Conservation (phyloP, 2,797 vertebrate genomes). For the Carduelis carduelis region DNA sequence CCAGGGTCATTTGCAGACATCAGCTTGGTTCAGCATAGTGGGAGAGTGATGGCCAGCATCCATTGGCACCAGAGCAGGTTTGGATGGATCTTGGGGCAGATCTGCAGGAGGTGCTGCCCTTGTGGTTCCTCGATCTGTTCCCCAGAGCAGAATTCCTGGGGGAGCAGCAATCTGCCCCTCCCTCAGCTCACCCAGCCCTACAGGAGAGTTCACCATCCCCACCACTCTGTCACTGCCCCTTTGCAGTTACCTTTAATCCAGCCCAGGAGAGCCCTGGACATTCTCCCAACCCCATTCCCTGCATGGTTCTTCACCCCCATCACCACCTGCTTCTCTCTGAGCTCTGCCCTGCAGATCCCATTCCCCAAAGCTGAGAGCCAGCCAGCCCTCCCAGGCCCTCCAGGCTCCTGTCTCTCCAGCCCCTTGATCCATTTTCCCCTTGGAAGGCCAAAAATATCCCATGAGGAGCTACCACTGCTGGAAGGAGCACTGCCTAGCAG, state of each 20-base stretch:
- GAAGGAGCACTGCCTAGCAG: background rate
- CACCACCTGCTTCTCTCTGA: background rate
- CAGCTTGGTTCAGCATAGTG: background rate
- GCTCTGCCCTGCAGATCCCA: background rate
- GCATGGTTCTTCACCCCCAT: background rate
- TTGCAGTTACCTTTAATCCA: background rate
- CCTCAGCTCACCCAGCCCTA: background rate
- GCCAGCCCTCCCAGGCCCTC: background rate
- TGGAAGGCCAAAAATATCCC: background rate
- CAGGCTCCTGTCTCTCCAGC: background rate
- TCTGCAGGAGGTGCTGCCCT: background rate
- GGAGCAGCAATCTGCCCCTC: background rate
- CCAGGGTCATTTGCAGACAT: background rate
- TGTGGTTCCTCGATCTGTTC: background rate
- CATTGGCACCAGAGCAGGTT: background rate
- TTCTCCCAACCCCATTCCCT: background rate
- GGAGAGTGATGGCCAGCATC: background rate
- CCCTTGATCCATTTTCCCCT: background rate
- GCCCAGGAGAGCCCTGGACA: background rate
- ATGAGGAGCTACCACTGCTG: fast-evolving
- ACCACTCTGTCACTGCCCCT: background rate
- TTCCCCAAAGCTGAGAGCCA: background rate
- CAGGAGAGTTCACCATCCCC: background rate
- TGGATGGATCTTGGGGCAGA: background rate
- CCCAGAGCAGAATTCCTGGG: background rate